Conservation (phyloP, 1,140 invertebrate species). For the Drosophila elegans region DNA sequence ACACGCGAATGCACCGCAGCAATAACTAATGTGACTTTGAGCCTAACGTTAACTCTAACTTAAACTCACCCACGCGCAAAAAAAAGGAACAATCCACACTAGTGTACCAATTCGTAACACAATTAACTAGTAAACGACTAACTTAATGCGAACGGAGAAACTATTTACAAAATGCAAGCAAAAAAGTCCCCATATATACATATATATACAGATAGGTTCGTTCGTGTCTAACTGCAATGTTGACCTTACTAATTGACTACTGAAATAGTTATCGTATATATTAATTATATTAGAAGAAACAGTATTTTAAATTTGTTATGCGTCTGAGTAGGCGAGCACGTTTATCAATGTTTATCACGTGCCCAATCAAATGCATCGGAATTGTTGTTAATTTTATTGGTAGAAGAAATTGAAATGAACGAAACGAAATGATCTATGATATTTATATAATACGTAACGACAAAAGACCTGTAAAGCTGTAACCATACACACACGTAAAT, state of each 20-base stretch:
- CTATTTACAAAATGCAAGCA: conserved; percentile 41
- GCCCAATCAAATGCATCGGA: conserved; percentile 64
- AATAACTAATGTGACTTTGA: conserved; percentile 39
- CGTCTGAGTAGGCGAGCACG: conserved; percentile 50
- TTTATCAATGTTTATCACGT: conserved; percentile 68
- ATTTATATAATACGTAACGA: conserved; percentile 58
- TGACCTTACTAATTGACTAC: conserved; percentile 69
- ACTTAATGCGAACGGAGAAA: conserved; percentile 32
- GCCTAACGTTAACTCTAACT: conserved; percentile 20
- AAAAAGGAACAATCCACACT: conserved; percentile 56
- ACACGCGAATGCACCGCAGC: conserved; percentile 28
- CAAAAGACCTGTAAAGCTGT: conserved; percentile 69
- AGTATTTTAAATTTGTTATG: conserved; percentile 76
- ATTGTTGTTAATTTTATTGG: conserved; percentile 80
- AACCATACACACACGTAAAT: conserved; percentile 49
- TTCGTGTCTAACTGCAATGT: conserved; percentile 60
- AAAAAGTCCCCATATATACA: conserved; percentile 11
- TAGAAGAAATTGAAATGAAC: conserved; percentile 39
- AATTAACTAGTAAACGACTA: conserved; percentile 54
- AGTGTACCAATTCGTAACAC: conserved; percentile 58
- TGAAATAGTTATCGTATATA: conserved; percentile 65
- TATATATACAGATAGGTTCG: conserved; percentile 14
- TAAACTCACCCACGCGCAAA: conserved; percentile 49
- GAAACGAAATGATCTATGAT: conserved; percentile 45
- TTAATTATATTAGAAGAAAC: conserved; percentile 58